A percentile compares a stretch with the other conserved stretches of the same genome.
Conservation (phyloP, 2,113 vertebrate species). For the Hylia prasina region DNA sequence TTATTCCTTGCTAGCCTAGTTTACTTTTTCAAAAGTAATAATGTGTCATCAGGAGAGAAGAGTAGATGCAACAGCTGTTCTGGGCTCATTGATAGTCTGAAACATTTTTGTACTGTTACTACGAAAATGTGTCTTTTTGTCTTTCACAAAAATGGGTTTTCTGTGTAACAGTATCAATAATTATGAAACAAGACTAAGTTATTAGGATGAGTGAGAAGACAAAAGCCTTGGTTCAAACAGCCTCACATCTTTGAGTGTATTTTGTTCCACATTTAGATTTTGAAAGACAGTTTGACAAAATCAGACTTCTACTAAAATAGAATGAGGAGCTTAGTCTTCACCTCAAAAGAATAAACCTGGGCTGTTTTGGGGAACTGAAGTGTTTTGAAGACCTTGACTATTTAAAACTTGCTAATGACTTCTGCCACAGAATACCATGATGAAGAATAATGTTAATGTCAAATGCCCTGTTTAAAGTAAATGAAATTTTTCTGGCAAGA, state of each 20-base stretch:
- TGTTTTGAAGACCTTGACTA: neutral
- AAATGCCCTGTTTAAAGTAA: neutral
- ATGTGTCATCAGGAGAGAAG: neutral
- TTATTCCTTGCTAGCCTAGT: neutral
- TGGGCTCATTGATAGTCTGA: neutral
- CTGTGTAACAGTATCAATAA: neutral
- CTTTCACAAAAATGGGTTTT: neutral
- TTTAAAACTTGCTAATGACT: neutral
- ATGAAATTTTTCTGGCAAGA: neutral
- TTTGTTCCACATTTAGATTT: neutral
- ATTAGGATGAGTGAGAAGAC: neutral
- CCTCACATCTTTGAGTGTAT: neutral
- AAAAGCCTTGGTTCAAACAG: neutral
- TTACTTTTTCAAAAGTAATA: neutral
- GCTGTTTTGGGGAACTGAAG: neutral
- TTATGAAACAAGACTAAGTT: neutral
- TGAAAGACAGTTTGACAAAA: neutral
- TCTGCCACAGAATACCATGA: neutral
- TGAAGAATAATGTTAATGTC: neutral
- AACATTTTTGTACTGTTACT: neutral
- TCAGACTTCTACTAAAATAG: neutral
- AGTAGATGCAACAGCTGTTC: neutral
- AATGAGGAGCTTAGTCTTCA: neutral
- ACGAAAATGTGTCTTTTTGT: neutral
- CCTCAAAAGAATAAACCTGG: neutral